Evolutionary conservation across 2,113 vertebrate genomes (phyloP).

Genomic region (Aythya baeri): DNA sequence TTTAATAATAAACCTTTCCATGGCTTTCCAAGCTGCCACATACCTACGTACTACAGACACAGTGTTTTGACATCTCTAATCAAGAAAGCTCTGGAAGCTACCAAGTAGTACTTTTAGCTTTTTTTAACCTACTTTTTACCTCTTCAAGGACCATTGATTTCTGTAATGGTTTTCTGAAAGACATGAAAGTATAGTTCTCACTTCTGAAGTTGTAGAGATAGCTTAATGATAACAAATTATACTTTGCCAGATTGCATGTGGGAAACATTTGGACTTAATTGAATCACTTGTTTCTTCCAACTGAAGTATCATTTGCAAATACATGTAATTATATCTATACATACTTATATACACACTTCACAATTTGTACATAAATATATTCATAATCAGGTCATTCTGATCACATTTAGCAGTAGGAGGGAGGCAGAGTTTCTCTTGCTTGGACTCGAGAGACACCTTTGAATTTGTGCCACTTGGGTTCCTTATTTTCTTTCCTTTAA

Average conservation of each 20-base stretch:
- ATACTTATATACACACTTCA: background rate
- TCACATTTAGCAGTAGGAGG: background rate
- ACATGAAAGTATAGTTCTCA: constrained; percentile 12
- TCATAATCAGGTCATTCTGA: background rate
- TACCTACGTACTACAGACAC: background rate
- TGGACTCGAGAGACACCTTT: background rate
- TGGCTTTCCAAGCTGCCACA: background rate
- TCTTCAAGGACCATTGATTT: constrained; percentile 35
- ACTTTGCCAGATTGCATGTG: constrained; percentile 32
- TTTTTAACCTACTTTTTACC: constrained; percentile 27
- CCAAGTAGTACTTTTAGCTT: background rate
- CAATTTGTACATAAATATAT: background rate
- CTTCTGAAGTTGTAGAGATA: constrained; percentile 6
- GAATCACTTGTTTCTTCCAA: constrained; percentile 47
- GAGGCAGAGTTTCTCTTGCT: background rate
- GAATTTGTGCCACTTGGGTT: background rate
- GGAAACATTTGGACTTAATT: constrained; percentile 56
- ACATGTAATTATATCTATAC: constrained; percentile 14
- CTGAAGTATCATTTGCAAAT: constrained; percentile 40
- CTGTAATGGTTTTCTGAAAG: constrained; percentile 39
- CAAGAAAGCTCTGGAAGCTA: background rate
- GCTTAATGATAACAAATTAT: constrained; percentile 53
- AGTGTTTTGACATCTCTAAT: constrained; percentile 13
- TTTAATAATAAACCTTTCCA: background rate
- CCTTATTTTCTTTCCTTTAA: background rate